Evolutionary conservation across 2,888 invertebrate genomes (phyloP).

Genomic region (Rhaphigaster nebulosa): DNA sequence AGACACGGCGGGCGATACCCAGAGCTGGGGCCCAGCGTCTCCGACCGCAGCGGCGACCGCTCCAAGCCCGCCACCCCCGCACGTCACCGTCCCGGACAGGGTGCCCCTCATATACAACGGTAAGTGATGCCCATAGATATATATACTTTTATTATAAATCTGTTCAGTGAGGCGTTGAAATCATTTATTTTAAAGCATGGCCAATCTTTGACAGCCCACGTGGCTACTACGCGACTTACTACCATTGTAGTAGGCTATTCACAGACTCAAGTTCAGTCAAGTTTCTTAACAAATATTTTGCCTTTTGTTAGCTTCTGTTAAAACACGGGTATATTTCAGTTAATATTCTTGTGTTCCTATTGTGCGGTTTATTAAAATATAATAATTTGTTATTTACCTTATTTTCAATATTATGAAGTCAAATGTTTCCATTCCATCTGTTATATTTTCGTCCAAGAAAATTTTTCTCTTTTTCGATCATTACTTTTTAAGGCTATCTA

Average conservation of each 20-base stretch:
- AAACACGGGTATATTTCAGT: neutral
- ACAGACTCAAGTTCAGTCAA: neutral
- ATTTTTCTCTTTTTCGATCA: neutral
- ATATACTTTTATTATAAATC: neutral
- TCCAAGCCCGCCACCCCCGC: slow-evolving; percentile 68
- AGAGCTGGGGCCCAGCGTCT: slow-evolving; percentile 64
- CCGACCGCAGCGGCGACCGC: slow-evolving; percentile 80
- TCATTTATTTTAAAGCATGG: neutral
- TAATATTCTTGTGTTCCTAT: neutral
- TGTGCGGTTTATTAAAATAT: no score
- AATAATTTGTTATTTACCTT: neutral
- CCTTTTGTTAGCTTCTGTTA: no score
- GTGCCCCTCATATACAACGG: slow-evolving; percentile 66
- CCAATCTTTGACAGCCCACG: slow-evolving; percentile 20
- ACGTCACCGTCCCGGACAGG: slow-evolving; percentile 65
- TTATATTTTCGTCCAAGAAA: neutral
- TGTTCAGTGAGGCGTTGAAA: slow-evolving; percentile 19
- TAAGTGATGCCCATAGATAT: slow-evolving; percentile 52
- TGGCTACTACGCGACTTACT: slow-evolving; percentile 15
- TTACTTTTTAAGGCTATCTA: no score
- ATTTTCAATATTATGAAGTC: neutral
- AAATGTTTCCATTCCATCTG: neutral
- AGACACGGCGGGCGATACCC: slow-evolving; percentile 62
- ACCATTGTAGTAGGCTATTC: neutral
- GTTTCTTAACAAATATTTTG: neutral